Percentiles rank a stretch among this genome's conserved stretches.
These are phyloP conservation scores for Campoletis sonorensis DNA, from an alignment of 1,140 invertebrate species.

Conservation along the genomic window DNA sequence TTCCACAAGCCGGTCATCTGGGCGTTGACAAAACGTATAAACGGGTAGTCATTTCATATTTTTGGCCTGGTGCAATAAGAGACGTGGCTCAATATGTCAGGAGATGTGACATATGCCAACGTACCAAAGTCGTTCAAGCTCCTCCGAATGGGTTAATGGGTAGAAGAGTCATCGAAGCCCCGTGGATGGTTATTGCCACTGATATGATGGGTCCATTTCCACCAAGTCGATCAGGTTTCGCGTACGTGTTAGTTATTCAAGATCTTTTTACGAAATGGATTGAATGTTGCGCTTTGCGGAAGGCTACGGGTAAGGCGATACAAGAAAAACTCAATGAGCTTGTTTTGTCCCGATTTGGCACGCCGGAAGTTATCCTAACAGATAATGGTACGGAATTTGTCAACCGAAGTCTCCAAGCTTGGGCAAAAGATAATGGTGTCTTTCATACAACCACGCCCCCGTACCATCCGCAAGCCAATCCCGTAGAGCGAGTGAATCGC, in stretches of 20 bases:
- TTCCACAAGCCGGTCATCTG: not conserved
- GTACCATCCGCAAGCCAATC: not conserved
- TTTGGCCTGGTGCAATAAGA: not conserved
- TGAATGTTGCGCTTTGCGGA: not conserved
- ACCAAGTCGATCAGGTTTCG: not conserved
- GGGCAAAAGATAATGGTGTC: not conserved
- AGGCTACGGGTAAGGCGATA: constrained; percentile 27
- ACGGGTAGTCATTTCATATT: not conserved
- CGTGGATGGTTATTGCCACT: not conserved
- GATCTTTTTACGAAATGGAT: not conserved
- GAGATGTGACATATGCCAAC: not conserved
- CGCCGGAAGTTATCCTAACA: not conserved
- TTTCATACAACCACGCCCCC: not conserved
- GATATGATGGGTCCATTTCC: not conserved
- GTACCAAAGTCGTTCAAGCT: not conserved
- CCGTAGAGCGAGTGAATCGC: not conserved
- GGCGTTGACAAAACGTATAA: not conserved
- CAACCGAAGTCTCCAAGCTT: not conserved
- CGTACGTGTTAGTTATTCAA: not conserved
- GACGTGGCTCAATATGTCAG: not conserved
- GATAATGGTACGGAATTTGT: constrained; percentile 16
- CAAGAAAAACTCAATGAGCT: not conserved
- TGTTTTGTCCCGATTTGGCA: not conserved
- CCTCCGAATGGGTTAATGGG: not conserved
- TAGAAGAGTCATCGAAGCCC: not conserved